Conservation (phyloP, 2,797 vertebrate species). For the Notolepis coatsorum region DNA sequence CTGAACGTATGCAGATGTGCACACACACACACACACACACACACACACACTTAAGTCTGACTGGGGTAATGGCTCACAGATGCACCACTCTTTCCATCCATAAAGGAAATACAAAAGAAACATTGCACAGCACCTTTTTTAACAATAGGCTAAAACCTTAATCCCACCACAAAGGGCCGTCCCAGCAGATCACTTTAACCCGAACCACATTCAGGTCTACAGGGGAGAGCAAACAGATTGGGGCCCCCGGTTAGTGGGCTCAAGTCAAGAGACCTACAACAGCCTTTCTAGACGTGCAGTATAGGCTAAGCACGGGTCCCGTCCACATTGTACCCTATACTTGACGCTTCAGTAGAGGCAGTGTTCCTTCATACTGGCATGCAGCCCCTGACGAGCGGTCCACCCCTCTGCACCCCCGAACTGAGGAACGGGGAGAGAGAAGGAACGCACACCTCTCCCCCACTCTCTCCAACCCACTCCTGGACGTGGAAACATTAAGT, state of each 20-base stretch:
- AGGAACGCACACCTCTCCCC: conserved; percentile 67
- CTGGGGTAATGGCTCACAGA: conserved; percentile 31
- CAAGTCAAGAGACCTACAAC: conserved; percentile 23
- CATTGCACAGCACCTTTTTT: conserved; percentile 19
- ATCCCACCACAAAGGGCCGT: conserved; percentile 21
- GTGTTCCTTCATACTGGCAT: conserved; percentile 45
- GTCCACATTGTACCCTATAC: conserved; percentile 2
- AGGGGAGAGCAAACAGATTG: conserved; percentile 13
- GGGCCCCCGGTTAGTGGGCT: conserved; percentile 6
- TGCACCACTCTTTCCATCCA: conserved; percentile 16
- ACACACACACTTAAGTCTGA: not conserved
- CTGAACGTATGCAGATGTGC: not conserved
- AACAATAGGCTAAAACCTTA: conserved; percentile 18
- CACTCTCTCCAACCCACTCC: conserved; percentile 48
- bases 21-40: conserved; percentile 15
- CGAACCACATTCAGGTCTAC: conserved; percentile 20
- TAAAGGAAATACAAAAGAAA: conserved; percentile 28
- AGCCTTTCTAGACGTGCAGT: conserved; percentile 10
- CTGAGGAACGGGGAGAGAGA: too few relatives aligned
- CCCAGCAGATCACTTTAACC: conserved; percentile 25
- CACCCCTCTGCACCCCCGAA: conserved; percentile 44
- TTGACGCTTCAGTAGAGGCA: conserved; percentile 31
- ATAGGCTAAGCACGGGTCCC: conserved; percentile 17
- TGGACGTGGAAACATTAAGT: conserved; percentile 52
- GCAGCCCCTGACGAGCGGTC: conserved; percentile 34